Conservation (phyloP, 2,888 invertebrate species). For the Eubasilissa splendida region DNA sequence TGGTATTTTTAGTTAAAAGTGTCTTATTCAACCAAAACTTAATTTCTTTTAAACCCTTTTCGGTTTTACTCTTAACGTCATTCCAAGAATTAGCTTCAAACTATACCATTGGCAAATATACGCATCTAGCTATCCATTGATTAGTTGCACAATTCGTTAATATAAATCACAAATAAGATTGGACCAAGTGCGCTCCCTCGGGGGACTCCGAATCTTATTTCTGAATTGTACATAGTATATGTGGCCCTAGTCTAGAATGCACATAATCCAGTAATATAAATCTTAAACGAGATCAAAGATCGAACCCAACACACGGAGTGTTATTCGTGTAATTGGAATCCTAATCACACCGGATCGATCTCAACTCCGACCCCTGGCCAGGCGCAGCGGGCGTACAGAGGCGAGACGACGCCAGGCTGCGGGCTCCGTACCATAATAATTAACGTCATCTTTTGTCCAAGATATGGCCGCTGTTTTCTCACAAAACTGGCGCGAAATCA, state of each 20-base stretch:
- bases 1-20: too few species aligned
- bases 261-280: too few species aligned
- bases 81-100: too few species aligned
- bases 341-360: slow-evolving; percentile 35
- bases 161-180: too few species aligned
- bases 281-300: slow-evolving; percentile 27
- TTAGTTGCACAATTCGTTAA: not conserved
- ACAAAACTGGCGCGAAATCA: slow-evolving; percentile 1
- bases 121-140: too few species aligned
- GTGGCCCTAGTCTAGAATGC: too few species aligned
- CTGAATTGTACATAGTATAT: too few species aligned
- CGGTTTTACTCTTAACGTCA: too few species aligned
- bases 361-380: slow-evolving; percentile 18
- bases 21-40: too few species aligned
- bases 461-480: not conserved
- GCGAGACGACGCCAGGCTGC: slow-evolving; percentile 5
- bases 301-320: slow-evolving; percentile 16
- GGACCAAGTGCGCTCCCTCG: not conserved
- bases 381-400: slow-evolving; percentile 17
- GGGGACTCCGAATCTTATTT: not conserved
- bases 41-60: too few species aligned
- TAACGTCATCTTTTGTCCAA: not conserved
- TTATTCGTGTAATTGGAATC: slow-evolving; percentile 44
- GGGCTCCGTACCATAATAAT: not conserved
- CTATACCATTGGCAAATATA: too few species aligned